phyloP scores from a whole-genome alignment of 2,113 vertebrate species.

The Aplodontia rufa region DNA sequence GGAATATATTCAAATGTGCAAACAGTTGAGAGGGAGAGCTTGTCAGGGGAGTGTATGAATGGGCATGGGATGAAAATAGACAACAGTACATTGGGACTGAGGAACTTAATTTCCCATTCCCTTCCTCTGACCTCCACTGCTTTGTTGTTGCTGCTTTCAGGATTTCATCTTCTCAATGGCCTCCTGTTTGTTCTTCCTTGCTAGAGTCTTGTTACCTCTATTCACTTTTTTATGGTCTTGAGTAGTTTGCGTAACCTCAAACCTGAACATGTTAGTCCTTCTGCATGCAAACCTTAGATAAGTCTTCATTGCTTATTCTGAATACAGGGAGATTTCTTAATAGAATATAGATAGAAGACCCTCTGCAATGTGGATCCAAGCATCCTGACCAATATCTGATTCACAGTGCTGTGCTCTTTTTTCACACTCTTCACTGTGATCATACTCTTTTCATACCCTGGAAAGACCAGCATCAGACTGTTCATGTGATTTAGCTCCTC shows the following conservation, averaged over 20 bases:
- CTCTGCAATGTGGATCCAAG: neutral
- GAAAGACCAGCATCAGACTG: neutral
- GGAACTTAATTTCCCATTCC: neutral
- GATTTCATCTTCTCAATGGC: neutral
- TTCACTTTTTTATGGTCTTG: neutral
- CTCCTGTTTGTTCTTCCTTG: neutral
- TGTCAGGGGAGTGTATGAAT: neutral
- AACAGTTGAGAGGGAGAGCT: neutral
- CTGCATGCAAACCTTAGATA: neutral
- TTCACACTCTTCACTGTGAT: neutral
- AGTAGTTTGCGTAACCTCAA: neutral
- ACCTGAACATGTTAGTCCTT: neutral
- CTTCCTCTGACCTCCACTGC: neutral
- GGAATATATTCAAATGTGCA: neutral
- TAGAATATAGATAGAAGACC: neutral
- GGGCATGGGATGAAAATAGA: neutral
- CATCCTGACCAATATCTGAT: neutral
- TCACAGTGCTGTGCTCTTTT: neutral
- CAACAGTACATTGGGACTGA: neutral
- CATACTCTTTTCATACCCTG: neutral
- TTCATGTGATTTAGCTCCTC: neutral
- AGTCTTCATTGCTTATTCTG: neutral
- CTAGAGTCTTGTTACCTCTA: neutral
- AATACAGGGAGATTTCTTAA: neutral
- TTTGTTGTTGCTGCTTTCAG: neutral